These are phyloP conservation scores for Eledona agricola DNA, from an alignment of 2,888 invertebrate species.

Conservation along the genomic window DNA sequence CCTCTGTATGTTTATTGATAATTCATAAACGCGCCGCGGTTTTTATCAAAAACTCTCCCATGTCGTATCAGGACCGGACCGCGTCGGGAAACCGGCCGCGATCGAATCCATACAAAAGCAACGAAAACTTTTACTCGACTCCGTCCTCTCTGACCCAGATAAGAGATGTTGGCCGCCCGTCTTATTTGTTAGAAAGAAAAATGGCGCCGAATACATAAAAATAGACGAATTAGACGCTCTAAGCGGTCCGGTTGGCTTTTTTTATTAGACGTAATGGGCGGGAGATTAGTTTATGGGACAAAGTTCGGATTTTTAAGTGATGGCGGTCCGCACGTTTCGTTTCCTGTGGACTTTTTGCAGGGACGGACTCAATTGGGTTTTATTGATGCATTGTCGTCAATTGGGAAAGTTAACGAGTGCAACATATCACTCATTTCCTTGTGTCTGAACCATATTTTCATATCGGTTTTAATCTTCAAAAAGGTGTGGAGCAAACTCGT, in stretches of 20 bases:
- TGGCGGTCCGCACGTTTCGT: conserved; percentile 24
- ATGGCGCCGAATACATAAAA: conserved; percentile 15
- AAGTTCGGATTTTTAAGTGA: conserved; percentile 33
- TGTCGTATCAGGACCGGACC: too few relatives aligned
- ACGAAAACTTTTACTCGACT: too few relatives aligned
- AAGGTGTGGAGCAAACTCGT: too few relatives aligned
- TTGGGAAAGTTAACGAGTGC: conserved; percentile 4
- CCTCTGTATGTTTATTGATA: too few relatives aligned
- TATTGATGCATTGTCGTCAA: conserved; percentile 1
- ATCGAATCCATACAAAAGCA: too few relatives aligned
- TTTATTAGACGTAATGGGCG: conserved; percentile 35
- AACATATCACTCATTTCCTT: too few relatives aligned
- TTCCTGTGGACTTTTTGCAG: conserved; percentile 20
- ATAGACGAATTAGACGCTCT: conserved; percentile 33
- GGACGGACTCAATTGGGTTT: conserved; percentile 12
- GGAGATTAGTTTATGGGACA: conserved; percentile 32
- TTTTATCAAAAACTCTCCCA: too few relatives aligned
- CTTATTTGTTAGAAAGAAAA: conserved; percentile 9
- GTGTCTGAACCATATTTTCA: too few relatives aligned
- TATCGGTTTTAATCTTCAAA: too few relatives aligned
- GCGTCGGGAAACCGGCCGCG: too few relatives aligned
- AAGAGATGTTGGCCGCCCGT: conserved; percentile 14
- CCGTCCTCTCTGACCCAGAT: too few relatives aligned
- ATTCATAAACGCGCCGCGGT: too few relatives aligned
- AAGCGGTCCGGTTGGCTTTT: conserved; percentile 28